These are phyloP conservation scores for Anguilla pacifica DNA, from an alignment of 2,797 vertebrate genomes.

Conservation along the genomic window DNA sequence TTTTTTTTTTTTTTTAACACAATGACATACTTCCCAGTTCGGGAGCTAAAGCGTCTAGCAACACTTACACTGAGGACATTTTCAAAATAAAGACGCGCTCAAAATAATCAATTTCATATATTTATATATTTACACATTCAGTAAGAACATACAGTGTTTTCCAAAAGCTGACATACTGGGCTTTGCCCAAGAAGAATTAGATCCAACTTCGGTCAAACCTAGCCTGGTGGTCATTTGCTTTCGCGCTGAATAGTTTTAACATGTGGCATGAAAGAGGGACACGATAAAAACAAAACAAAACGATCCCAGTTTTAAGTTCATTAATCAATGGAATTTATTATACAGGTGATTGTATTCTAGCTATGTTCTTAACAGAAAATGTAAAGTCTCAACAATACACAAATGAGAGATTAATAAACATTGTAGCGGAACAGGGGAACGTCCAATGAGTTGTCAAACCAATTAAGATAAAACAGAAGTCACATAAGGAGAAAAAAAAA, in stretches of 20 bases:
- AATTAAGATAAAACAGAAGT: conserved; percentile 61
- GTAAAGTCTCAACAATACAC: conserved; percentile 47
- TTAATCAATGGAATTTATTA: conserved; percentile 60
- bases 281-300: conserved; percentile 26
- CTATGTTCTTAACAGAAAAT: conserved; percentile 60
- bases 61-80: conserved; percentile 14
- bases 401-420: conserved; percentile 58
- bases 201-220: neutral
- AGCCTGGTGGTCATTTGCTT: neutral
- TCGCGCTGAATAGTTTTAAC: neutral
- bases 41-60: neutral
- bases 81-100: conserved; percentile 16
- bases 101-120: conserved; percentile 14
- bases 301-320: conserved; percentile 58
- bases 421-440: conserved; percentile 56
- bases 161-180: conserved; percentile 45
- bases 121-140: conserved; percentile 37
- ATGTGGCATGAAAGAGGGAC: neutral
- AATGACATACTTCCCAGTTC: neutral
- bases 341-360: conserved; percentile 32
- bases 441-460: conserved; percentile 55
- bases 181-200: neutral
- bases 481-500: conserved; percentile 42
- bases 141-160: conserved; percentile 19
- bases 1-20: neutral